These are phyloP conservation scores for Rhinopomastus cyanomelas DNA, from an alignment of 2,113 vertebrate species.

Conservation along the genomic window DNA sequence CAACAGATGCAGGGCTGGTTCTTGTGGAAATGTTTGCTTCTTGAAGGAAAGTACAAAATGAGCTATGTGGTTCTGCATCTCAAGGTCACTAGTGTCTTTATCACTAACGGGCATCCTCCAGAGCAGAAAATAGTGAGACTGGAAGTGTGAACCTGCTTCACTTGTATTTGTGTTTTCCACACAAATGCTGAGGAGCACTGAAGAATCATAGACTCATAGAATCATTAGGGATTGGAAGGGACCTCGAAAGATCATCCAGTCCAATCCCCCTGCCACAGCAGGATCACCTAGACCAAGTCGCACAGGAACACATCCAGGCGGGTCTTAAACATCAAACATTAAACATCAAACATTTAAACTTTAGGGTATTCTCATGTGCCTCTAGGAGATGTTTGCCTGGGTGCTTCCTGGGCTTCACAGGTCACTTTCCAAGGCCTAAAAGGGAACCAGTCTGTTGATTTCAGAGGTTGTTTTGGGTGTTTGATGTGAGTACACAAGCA, in stretches of 20 bases:
- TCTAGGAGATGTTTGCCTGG: constrained; percentile 4
- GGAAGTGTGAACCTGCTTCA: not conserved
- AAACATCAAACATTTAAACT: no score
- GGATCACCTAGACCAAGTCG: no score
- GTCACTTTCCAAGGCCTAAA: not conserved
- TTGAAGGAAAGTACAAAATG: not conserved
- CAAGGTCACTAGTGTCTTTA: not conserved
- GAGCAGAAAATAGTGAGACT: not conserved
- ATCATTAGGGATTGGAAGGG: no score
- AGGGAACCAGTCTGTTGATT: not conserved
- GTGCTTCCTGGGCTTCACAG: not conserved
- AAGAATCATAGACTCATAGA: no score
- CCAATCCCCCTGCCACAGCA: no score
- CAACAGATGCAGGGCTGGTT: not conserved
- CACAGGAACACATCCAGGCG: no score
- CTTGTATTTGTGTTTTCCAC: no score
- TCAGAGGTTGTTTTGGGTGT: not conserved
- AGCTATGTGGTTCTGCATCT: not conserved
- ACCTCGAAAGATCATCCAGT: no score
- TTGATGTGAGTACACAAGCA: not conserved
- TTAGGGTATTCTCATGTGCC: not conserved
- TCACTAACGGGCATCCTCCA: not conserved
- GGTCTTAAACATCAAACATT: no score
- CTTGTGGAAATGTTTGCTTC: not conserved
- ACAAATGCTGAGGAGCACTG: no score